These are phyloP conservation scores for Teleiodes luculella DNA, from an alignment of 2,888 invertebrate genomes.

Conservation along the genomic window DNA sequence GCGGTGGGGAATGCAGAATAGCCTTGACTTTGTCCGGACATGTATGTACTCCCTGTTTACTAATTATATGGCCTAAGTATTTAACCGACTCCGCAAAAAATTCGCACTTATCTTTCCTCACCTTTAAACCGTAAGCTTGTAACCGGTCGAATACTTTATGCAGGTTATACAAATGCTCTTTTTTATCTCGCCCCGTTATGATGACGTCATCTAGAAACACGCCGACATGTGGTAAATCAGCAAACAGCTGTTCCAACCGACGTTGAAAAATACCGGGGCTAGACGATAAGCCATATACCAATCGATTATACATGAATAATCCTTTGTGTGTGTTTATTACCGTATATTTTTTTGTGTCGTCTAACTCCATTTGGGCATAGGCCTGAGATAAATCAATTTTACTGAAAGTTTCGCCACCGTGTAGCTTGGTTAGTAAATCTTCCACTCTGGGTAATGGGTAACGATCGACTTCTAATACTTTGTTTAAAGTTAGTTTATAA, in stretches of 20 bases:
- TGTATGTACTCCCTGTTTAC: constrained; percentile 15
- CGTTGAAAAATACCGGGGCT: constrained; percentile 5
- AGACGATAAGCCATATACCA: constrained; percentile 2
- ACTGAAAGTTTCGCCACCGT: constrained; percentile 19
- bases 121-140: constrained; percentile 4
- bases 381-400: constrained; percentile 21
- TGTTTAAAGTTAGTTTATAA: constrained; percentile 31
- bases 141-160: constrained; percentile 17
- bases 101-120: constrained; percentile 6
- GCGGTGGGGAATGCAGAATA: constrained; percentile 9
- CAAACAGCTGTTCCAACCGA: background rate
- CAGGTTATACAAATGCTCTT: constrained; percentile 13
- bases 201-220: constrained; percentile 20
- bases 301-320: background rate
- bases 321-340: constrained; percentile 24
- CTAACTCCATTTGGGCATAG: constrained; percentile 19
- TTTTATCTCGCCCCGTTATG: constrained; percentile 10
- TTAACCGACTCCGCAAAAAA: background rate
- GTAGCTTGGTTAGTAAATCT: constrained; percentile 22
- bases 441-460: constrained; percentile 28
- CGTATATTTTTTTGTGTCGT: constrained; percentile 24
- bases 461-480: constrained; percentile 29
- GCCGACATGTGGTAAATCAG: background rate
- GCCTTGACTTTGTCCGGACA: constrained; percentile 18
- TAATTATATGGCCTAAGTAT: constrained; percentile 18